A percentile compares a stretch with the other conserved stretches of the same genome.
These are phyloP conservation scores for Phenacoccus solenopsis DNA, from an alignment of 1,140 invertebrate genomes.

Conservation along the genomic window DNA sequence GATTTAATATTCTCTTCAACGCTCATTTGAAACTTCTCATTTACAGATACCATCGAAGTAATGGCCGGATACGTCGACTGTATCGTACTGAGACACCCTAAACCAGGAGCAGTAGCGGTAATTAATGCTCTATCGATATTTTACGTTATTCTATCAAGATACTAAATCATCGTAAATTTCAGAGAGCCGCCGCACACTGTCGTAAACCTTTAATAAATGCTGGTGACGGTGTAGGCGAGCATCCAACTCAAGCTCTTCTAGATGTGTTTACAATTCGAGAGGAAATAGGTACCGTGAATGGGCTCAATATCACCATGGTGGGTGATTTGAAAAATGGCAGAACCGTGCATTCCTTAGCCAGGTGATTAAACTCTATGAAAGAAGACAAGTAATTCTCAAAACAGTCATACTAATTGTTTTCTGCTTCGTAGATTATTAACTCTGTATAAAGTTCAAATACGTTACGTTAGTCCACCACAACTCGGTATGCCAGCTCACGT, in stretches of 20 bases:
- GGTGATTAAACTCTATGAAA: too few relatives aligned
- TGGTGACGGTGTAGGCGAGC: constrained; percentile 95
- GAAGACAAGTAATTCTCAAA: too few relatives aligned
- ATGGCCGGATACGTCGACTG: constrained; percentile 84
- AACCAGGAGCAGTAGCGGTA: constrained; percentile 80
- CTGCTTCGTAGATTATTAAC: constrained; percentile 52
- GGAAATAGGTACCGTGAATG: constrained; percentile 97
- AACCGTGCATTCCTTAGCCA: constrained; percentile 94
- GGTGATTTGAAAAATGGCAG: constrained; percentile 96
- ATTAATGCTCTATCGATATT: constrained; percentile 38
- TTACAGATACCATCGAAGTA: constrained; percentile 60
- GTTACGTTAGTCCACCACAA: constrained; percentile 75
- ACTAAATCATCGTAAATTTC: constrained; percentile 25
- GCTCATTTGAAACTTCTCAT: constrained; percentile 20
- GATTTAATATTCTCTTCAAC: neutral
- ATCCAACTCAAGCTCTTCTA: constrained; percentile 94
- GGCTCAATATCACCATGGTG: constrained; percentile 81
- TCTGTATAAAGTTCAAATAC: constrained; percentile 74
- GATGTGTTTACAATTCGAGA: constrained; percentile 97
- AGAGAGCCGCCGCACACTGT: constrained; percentile 67
- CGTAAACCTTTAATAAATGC: constrained; percentile 91
- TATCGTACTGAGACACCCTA: constrained; percentile 85
- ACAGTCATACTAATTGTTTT: constrained; percentile 5
- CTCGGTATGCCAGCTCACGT: constrained; percentile 86
- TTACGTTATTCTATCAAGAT: too few relatives aligned